phyloP scores from a whole-genome alignment of 2,797 vertebrate genomes.

The Arnoldichthys spilopterus region DNA sequence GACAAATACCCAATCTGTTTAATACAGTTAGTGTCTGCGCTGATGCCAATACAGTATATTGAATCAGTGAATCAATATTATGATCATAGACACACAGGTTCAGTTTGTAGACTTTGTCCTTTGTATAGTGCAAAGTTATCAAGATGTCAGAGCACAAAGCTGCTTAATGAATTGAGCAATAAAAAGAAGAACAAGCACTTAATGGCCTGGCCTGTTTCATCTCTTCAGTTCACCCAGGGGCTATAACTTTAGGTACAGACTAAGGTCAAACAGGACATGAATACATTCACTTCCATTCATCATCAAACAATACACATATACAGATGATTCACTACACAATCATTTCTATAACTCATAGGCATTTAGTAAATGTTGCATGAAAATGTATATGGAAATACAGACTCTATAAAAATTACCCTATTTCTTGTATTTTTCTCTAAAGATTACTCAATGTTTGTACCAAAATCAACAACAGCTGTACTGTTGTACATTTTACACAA shows the following conservation, averaged over 20 bases:
- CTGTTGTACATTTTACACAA: not conserved
- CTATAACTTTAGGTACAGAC: not conserved
- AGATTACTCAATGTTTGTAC: no score
- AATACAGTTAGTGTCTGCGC: no score
- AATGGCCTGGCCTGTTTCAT: not conserved
- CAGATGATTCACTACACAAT: not conserved
- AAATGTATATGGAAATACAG: no score
- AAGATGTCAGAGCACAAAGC: not conserved
- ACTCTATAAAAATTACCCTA: not conserved
- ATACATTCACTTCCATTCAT: not conserved
- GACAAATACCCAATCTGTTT: no score
- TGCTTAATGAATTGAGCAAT: conserved; percentile 23
- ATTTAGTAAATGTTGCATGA: not conserved
- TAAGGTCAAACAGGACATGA: not conserved
- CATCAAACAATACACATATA: not conserved
- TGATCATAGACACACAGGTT: not conserved
- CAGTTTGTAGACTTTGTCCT: not conserved
- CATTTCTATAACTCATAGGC: not conserved
- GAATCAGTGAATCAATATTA: no score
- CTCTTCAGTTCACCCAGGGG: not conserved
- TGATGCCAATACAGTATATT: no score
- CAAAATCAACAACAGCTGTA: no score
- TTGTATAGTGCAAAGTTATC: not conserved
- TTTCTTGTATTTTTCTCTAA: not conserved
- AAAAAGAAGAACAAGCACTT: conserved; percentile 13